Conservation (phyloP, 2,888 invertebrate genomes). For the Cephus pygmeus region DNA sequence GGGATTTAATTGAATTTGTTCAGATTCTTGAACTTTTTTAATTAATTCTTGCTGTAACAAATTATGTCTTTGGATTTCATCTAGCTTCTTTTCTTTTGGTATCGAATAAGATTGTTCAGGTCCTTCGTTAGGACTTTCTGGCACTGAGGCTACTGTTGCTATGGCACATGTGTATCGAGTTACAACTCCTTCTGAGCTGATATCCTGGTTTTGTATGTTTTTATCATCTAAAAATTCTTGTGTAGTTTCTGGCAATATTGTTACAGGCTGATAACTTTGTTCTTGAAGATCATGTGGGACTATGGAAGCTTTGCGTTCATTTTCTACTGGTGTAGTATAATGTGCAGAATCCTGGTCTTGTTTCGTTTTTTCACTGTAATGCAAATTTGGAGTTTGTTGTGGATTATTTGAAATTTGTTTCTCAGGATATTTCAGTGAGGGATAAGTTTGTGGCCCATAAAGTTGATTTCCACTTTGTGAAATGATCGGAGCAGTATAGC, state of each 20-base stretch:
- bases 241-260: neutral
- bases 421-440: neutral
- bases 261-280: neutral
- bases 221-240: conserved; percentile 37
- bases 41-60: conserved; percentile 55
- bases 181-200: conserved; percentile 56
- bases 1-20: conserved; percentile 7
- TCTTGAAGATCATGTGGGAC: neutral
- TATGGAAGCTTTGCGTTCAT: neutral
- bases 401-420: neutral
- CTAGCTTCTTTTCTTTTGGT: conserved; percentile 23
- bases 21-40: conserved; percentile 36
- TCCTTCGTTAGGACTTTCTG: conserved; percentile 33
- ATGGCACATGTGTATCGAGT: conserved; percentile 60
- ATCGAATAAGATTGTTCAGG: conserved; percentile 8
- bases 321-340: neutral
- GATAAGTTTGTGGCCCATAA: neutral
- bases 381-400: neutral
- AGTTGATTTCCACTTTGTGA: neutral
- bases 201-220: conserved; percentile 60
- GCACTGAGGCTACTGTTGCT: conserved; percentile 52
- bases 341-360: neutral
- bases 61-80: conserved; percentile 58
- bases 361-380: neutral
- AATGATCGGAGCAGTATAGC: too few relatives aligned